phyloP scores from a whole-genome alignment of 2,888 invertebrate genomes.

The Cerastis rubricosa region DNA sequence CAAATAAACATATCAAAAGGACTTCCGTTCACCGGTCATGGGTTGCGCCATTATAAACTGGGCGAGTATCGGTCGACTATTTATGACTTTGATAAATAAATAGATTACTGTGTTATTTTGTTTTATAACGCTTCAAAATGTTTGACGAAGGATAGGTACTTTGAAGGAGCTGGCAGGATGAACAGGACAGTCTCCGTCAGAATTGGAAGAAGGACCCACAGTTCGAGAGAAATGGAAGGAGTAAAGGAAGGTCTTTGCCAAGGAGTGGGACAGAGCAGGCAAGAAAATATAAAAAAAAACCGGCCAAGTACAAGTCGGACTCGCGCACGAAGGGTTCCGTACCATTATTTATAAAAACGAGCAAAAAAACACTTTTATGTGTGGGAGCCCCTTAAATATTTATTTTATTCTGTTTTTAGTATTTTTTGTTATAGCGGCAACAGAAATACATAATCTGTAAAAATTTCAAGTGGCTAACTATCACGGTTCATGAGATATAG shows the following conservation, averaged over 20 bases:
- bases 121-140: not conserved
- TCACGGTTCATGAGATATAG: too few relatives aligned
- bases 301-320: too few relatives aligned
- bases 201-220: not conserved
- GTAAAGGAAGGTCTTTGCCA: not conserved
- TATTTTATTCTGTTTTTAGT: too few relatives aligned
- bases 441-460: too few relatives aligned
- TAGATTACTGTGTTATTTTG: slow-evolving; percentile 8
- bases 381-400: too few relatives aligned
- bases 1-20: slow-evolving; percentile 35
- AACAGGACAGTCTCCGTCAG: not conserved
- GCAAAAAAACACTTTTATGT: too few relatives aligned
- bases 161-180: too few relatives aligned
- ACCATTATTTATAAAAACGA: too few relatives aligned
- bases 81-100: slow-evolving; percentile 17
- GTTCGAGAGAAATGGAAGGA: not conserved
- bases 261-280: not conserved
- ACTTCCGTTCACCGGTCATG: slow-evolving; percentile 36
- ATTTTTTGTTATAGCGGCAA: too few relatives aligned
- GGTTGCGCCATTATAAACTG: slow-evolving; percentile 19
- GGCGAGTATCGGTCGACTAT: not conserved
- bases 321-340: too few relatives aligned
- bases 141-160: not conserved
- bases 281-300: too few relatives aligned
- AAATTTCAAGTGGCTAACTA: too few relatives aligned